Evolutionary conservation across 2,797 vertebrate species (phyloP).

Genomic region (Acipenser ruthenus): DNA sequence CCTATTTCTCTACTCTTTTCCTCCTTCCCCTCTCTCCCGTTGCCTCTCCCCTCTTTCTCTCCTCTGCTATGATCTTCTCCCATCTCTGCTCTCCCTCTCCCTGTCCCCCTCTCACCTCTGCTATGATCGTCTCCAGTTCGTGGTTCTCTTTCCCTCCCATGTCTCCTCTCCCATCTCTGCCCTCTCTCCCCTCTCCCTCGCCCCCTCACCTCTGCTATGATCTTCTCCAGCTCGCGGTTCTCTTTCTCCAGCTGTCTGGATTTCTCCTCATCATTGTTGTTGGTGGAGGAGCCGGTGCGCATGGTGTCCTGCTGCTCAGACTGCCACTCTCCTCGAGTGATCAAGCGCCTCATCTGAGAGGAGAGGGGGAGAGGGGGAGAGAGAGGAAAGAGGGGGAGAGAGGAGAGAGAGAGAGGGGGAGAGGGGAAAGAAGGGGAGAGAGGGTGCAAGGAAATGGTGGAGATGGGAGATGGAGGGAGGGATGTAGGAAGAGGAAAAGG

Average conservation of each 20-base stretch:
- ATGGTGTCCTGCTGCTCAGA: constrained; percentile 94
- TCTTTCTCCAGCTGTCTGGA: constrained; percentile 86
- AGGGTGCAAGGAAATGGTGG: not conserved
- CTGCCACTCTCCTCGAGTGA: constrained; percentile 93
- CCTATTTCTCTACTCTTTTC: not conserved
- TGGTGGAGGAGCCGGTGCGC: constrained; percentile 90
- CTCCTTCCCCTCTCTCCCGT: not conserved
- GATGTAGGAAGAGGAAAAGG: too few relatives aligned
- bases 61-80: constrained; percentile 57
- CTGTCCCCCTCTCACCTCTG: constrained; percentile 59
- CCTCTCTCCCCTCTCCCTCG: not conserved
- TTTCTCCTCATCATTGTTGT: constrained; percentile 97
- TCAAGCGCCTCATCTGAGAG: constrained; percentile 80
- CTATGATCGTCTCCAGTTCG: constrained; percentile 89
- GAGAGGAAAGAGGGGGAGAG: not conserved
- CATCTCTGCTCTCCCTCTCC: not conserved
- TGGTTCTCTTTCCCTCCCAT: constrained; percentile 68
- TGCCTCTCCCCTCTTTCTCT: too few relatives aligned
- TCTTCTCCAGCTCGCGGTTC: constrained; percentile 87
- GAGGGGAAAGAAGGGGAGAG: too few relatives aligned
- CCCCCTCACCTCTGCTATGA: constrained; percentile 79
- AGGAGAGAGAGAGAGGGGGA: too few relatives aligned
- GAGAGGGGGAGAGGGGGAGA: not conserved
- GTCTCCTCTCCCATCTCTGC: too few relatives aligned
- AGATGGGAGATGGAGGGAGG: too few relatives aligned